Percentiles rank a stretch among this genome's conserved stretches.
Evolutionary conservation across 1,140 invertebrate species (phyloP).

Genomic region (Dreissena polymorpha): DNA sequence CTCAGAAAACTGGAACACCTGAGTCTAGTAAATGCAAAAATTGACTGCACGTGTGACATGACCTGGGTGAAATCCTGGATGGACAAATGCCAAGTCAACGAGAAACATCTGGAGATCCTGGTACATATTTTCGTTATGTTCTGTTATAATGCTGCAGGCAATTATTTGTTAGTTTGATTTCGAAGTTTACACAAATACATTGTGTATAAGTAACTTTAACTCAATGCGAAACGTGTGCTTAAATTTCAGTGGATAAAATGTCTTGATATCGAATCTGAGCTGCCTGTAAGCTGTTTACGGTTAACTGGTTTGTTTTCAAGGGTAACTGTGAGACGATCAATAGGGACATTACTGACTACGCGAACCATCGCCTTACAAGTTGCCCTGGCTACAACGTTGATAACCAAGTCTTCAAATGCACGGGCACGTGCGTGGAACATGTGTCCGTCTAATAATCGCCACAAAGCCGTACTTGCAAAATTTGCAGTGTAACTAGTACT

Average conservation of each 20-base stretch:
- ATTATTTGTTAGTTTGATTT: neutral
- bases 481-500: too few relatives aligned
- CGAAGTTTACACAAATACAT: neutral
- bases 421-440: constrained; percentile 1
- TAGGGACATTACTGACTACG: constrained; percentile 17
- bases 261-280: too few relatives aligned
- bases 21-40: neutral
- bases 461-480: too few relatives aligned
- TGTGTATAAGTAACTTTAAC: neutral
- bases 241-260: neutral
- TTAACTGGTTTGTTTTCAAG: constrained; percentile 8
- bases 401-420: neutral
- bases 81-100: neutral
- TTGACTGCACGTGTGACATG: constrained; percentile 54
- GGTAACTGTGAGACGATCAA: constrained; percentile 42
- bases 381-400: constrained; percentile 17
- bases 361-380: neutral
- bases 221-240: neutral
- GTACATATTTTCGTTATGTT: constrained; percentile 8
- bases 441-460: too few relatives aligned
- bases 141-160: neutral
- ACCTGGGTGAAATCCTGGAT: constrained; percentile 37
- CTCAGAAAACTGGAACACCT: constrained; percentile 5
- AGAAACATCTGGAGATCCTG: neutral
- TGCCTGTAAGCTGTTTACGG: neutral